Evolutionary conservation across 2,888 invertebrate genomes (phyloP), one percentile per base, ranked within the genome.

Genomic region (Clepsis dumicolana): DNA sequence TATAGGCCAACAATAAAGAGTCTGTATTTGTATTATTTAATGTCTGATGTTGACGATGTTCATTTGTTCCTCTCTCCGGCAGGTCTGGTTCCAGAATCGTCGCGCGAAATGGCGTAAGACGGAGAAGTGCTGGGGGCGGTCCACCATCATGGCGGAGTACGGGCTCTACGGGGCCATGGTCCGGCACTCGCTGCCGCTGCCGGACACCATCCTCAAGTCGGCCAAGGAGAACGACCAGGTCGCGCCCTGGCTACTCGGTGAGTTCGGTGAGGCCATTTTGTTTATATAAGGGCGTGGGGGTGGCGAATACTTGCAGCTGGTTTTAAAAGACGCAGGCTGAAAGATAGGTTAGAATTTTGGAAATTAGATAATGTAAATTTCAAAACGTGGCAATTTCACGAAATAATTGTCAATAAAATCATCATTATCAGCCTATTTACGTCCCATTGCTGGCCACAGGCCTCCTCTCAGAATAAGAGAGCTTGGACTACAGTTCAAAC

Each of bases 141-240:
- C 98, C 85, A 99, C 99, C 79, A 99, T 99, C 86, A 99, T 99
- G 99, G 99, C 99, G 75, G 99, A 99, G 93, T 99, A 99, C 87
- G 99, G 99, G 2, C 95, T 99, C 61, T 99, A 99, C 91, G 99
- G 99, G 0, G 99, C 99, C 77, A 99, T 99, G 99, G 99, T 99
- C 75, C 95, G 99, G 73, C 99, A 99, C 93, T 99, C 99, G 57
- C 95, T 99, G 74, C 99, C 99, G 0, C 95, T 99, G 75, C 99
- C 99, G 1, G 99, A 99, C 82, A 99, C 99, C 75, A 99, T 99
- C 84, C 95, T 99, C 80, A 99, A 99, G 94, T 98, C 98, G 87
- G 98, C 98, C 88, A 98, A 99, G 94, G 98, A 98, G 81, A 98
- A 98, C 90, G 98, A 98, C 88, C 97, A 98, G 77, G 99, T 99